Evolutionary conservation across 1,140 invertebrate genomes (phyloP).

Genomic region (Bombus breviceps): DNA sequence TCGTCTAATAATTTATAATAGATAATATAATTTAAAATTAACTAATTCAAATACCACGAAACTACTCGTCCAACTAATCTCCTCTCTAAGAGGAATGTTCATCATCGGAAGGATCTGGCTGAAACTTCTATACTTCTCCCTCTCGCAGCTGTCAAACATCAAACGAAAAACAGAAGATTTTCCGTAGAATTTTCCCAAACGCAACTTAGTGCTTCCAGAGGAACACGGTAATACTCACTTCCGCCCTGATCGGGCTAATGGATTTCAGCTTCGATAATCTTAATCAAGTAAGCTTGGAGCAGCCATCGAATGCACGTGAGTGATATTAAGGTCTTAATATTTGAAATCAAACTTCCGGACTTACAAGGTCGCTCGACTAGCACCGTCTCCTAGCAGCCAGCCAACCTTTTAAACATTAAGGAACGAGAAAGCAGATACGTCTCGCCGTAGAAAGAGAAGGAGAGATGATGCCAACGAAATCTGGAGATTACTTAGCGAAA

Average conservation of each 20-base stretch:
- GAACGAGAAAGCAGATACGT: not conserved
- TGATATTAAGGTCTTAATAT: conserved; percentile 38
- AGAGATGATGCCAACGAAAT: not conserved
- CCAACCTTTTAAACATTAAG: conserved; percentile 13
- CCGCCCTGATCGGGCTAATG: conserved; percentile 6
- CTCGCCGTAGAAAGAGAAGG: not conserved
- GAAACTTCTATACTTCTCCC: no score
- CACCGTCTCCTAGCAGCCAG: no score
- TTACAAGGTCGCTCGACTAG: not conserved
- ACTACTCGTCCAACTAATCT: no score
- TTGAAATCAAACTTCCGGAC: conserved; percentile 23
- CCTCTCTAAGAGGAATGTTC: no score
- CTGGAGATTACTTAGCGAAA: conserved; percentile 6
- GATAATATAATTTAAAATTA: no score
- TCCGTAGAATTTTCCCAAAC: no score
- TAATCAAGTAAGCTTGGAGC: not conserved
- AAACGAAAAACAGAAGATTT: no score
- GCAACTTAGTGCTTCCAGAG: no score
- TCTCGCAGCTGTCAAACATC: no score
- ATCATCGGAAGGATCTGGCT: no score
- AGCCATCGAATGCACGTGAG: not conserved
- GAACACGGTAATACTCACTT: not conserved
- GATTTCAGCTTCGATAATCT: conserved; percentile 21
- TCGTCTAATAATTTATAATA: no score
- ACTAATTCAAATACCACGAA: no score